A percentile compares a stretch with the other conserved stretches of the same genome.
Evolutionary conservation across 2,888 invertebrate genomes (phyloP).

Genomic region (Trichogramma evanescens): DNA sequence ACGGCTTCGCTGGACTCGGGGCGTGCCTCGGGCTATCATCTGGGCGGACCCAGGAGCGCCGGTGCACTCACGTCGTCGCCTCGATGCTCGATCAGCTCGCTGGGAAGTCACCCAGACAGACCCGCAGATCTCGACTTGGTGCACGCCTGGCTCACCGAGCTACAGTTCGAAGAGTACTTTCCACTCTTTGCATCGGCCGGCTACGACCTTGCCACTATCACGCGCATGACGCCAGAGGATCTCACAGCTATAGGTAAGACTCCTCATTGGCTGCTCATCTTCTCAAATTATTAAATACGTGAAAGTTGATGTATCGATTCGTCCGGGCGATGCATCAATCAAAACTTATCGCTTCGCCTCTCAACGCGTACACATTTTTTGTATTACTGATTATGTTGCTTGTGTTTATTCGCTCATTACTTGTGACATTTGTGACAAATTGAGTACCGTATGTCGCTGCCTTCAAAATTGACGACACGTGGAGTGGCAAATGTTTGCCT

Average conservation of each 20-base stretch:
- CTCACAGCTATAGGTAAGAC: slow-evolving; percentile 66
- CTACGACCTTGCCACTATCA: slow-evolving; percentile 95
- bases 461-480: too few relatives aligned
- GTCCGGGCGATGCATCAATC: too few relatives aligned
- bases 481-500: too few relatives aligned
- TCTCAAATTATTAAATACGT: too few relatives aligned
- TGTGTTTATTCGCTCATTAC: too few relatives aligned
- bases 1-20: slow-evolving; percentile 87
- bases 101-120: slow-evolving; percentile 45
- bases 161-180: slow-evolving; percentile 92
- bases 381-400: too few relatives aligned
- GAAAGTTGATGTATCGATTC: too few relatives aligned
- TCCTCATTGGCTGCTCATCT: not conserved
- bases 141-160: slow-evolving; percentile 87
- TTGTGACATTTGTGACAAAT: too few relatives aligned
- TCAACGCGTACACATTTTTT: too few relatives aligned
- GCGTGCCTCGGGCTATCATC: slow-evolving; percentile 74
- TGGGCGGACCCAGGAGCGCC: slow-evolving; percentile 52
- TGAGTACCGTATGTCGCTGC: too few relatives aligned
- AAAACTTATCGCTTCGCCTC: too few relatives aligned
- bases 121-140: slow-evolving; percentile 80
- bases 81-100: slow-evolving; percentile 64
- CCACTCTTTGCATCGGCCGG: slow-evolving; percentile 89
- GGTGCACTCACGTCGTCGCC: slow-evolving; percentile 56
- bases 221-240: slow-evolving; percentile 98